phyloP scores from a whole-genome alignment of 1,140 invertebrate genomes.

The Eupristina koningsbergeri region DNA sequence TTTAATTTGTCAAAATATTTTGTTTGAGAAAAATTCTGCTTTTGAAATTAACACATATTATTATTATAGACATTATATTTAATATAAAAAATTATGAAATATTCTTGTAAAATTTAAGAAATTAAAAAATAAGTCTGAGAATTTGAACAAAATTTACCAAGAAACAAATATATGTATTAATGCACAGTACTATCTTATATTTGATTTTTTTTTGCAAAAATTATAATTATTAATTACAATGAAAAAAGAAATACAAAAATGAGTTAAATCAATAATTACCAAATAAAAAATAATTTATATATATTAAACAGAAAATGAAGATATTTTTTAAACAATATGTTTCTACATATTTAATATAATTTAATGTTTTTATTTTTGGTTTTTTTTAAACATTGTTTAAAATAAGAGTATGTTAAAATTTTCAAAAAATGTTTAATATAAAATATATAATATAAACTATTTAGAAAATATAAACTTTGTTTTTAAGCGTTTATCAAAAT shows the following conservation, averaged over 20 bases:
- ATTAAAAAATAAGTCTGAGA: not conserved
- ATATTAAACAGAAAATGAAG: not conserved
- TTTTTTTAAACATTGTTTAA: not conserved
- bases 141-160: not conserved
- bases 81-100: not conserved
- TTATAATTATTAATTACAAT: not conserved
- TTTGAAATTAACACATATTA: too few species aligned
- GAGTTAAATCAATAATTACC: not conserved
- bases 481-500: not conserved
- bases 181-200: not conserved
- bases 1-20: too few species aligned
- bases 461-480: not conserved
- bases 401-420: not conserved
- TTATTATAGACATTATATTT: not conserved
- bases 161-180: not conserved
- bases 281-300: not conserved
- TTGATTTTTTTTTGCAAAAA: not conserved
- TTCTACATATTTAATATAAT: conserved; percentile 3
- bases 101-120: not conserved
- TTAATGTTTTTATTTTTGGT: not conserved
- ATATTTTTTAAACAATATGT: conserved; percentile 8
- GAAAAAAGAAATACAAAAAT: not conserved
- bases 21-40: too few species aligned
- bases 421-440: too few species aligned
- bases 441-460: not conserved